A percentile compares a stretch with the other conserved stretches of the same genome.
Evolutionary conservation across 2,888 invertebrate species (phyloP).

Genomic region (Oscheius sp.): DNA sequence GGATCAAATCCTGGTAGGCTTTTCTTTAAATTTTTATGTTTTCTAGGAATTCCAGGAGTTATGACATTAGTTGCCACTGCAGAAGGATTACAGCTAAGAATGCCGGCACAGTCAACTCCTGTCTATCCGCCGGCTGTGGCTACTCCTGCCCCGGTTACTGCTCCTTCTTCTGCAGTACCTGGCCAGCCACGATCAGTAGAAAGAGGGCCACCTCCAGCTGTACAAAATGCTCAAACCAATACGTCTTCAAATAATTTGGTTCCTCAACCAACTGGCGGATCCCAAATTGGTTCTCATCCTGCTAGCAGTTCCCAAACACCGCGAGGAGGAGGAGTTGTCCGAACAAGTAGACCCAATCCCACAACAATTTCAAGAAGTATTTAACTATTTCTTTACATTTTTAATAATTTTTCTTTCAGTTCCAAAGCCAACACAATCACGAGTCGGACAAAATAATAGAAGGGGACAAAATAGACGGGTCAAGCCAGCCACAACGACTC

Average conservation of each 20-base stretch:
- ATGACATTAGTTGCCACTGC: conserved; percentile 67
- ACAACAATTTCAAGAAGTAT: background rate
- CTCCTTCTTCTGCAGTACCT: background rate
- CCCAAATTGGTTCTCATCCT: no score
- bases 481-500: conserved; percentile 8
- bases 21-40: background rate
- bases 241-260: conserved; percentile 3
- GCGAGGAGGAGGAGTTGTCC: background rate
- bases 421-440: conserved; percentile 23
- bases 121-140: background rate
- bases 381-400: background rate
- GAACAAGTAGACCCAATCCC: background rate
- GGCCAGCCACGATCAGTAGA: background rate
- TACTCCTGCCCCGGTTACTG: no score
- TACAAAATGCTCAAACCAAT: conserved; percentile 16
- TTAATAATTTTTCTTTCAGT: conserved; percentile 6
- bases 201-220: background rate
- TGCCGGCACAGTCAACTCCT: conserved; percentile 16
- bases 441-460: conserved; percentile 13
- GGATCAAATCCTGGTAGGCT: conserved; percentile 6
- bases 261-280: background rate
- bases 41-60: conserved; percentile 47
- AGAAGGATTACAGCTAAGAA: conserved; percentile 57
- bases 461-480: background rate
- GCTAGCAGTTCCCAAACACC: background rate